Conservation (phyloP, 2,888 invertebrate species). For the Rhodophaea formosa region DNA sequence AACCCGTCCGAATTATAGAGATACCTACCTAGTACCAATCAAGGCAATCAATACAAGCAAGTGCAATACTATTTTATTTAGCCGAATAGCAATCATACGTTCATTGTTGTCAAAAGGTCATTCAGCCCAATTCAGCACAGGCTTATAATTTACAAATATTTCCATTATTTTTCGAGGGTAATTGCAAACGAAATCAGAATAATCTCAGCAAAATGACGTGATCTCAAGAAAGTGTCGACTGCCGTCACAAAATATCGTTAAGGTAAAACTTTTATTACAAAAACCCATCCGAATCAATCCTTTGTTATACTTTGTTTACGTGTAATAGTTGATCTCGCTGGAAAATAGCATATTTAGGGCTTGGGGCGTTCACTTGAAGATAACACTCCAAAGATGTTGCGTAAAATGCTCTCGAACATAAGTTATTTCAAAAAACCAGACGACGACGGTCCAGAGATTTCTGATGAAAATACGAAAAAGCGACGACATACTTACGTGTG, state of each 20-base stretch:
- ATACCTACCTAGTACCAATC: not conserved
- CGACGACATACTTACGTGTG: slow-evolving; percentile 27
- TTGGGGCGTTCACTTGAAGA: not conserved
- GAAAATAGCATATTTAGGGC: not conserved
- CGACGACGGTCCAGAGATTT: slow-evolving; percentile 25
- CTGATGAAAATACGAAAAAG: slow-evolving; percentile 24
- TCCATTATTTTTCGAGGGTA: slow-evolving; percentile 44
- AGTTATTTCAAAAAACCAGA: slow-evolving; percentile 66
- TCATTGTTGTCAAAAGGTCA: slow-evolving; percentile 22
- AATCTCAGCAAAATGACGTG: slow-evolving; percentile 40
- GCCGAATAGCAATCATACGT: slow-evolving; percentile 31
- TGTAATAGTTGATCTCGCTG: slow-evolving; percentile 14
- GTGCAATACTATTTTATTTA: slow-evolving; percentile 21
- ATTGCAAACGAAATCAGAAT: slow-evolving; percentile 32
- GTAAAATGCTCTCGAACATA: slow-evolving; percentile 71
- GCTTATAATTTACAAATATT: slow-evolving; percentile 23
- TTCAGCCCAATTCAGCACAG: not conserved
- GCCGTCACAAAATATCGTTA: slow-evolving; percentile 25
- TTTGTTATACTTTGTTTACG: slow-evolving; percentile 23
- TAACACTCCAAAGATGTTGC: slow-evolving; percentile 51
- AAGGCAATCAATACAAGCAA: not conserved
- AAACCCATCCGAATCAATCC: slow-evolving; percentile 18
- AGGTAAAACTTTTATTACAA: slow-evolving; percentile 35
- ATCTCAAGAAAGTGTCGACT: slow-evolving; percentile 31
- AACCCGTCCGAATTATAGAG: slow-evolving; percentile 13